These are phyloP conservation scores for Podarcis cretensis DNA, from an alignment of 2,113 vertebrate species.

Conservation along the genomic window DNA sequence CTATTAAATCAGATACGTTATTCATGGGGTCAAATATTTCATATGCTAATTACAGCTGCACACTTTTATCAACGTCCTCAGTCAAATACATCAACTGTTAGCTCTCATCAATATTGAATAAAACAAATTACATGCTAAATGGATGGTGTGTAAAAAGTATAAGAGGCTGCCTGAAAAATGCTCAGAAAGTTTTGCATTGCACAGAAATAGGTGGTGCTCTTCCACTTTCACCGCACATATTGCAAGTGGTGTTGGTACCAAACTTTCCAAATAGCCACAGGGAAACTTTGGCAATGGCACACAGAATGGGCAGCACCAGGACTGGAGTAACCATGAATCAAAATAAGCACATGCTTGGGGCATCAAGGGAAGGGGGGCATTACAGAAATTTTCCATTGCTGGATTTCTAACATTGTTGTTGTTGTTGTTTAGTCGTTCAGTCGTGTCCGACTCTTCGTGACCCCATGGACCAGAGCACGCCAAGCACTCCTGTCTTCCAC, in stretches of 20 bases:
- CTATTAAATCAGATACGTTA: constrained; percentile 72
- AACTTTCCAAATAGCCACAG: not conserved
- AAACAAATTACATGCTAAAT: constrained; percentile 71
- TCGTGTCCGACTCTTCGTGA: too few species aligned
- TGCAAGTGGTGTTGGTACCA: not conserved
- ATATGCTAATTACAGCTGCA: constrained; percentile 72
- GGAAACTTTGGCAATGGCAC: not conserved
- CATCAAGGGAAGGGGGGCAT: too few species aligned
- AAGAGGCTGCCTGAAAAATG: constrained; percentile 38
- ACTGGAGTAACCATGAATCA: too few species aligned
- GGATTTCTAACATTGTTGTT: too few species aligned
- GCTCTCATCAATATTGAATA: constrained; percentile 71
- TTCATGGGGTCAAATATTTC: constrained; percentile 69
- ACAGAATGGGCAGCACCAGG: too few species aligned
- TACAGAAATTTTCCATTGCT: too few species aligned
- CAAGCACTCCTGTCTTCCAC: too few species aligned
- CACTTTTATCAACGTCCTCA: constrained; percentile 57
- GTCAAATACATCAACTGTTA: constrained; percentile 66
- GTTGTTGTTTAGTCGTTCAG: too few species aligned
- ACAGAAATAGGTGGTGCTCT: constrained; percentile 32
- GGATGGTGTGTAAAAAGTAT: constrained; percentile 62
- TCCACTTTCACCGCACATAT: constrained; percentile 22
- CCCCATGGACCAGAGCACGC: too few species aligned
- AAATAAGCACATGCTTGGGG: too few species aligned
- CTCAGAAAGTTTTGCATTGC: constrained; percentile 45